Conservation (phyloP, 2,797 vertebrate species). For the Oryzias sinensis region DNA sequence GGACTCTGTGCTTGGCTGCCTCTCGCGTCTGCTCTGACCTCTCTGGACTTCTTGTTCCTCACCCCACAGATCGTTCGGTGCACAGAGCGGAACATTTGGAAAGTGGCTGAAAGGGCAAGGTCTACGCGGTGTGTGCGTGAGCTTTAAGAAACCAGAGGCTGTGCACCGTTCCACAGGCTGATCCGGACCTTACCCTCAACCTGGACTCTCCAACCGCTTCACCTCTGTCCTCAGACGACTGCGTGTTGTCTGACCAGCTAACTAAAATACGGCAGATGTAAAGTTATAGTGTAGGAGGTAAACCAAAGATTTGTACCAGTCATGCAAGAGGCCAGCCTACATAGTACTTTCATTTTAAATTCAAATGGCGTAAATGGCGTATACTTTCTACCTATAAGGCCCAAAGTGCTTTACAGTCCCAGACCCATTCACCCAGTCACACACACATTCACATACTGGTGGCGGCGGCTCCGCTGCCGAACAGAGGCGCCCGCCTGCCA, state of each 20-base stretch:
- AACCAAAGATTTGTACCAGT: no score
- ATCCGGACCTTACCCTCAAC: constrained; percentile 87
- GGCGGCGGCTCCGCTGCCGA: no score
- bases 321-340: no score
- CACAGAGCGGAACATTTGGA: constrained; percentile 75
- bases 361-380: no score
- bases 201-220: constrained; percentile 52
- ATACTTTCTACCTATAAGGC: no score
- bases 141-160: constrained; percentile 72
- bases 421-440: no score
- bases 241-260: constrained; percentile 1
- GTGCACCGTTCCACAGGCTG: constrained; percentile 86
- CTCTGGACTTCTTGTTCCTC: constrained; percentile 40
- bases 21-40: constrained; percentile 56
- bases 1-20: constrained; percentile 57
- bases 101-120: constrained; percentile 66
- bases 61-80: constrained; percentile 19
- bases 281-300: no score
- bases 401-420: no score
- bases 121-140: constrained; percentile 65
- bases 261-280: background rate
- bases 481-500: no score
- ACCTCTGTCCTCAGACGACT: constrained; percentile 21
- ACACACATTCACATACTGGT: no score
- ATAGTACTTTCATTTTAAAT: no score